Evolutionary conservation across 1,140 invertebrate species (phyloP).

Genomic region (Drosophila willistoni): DNA sequence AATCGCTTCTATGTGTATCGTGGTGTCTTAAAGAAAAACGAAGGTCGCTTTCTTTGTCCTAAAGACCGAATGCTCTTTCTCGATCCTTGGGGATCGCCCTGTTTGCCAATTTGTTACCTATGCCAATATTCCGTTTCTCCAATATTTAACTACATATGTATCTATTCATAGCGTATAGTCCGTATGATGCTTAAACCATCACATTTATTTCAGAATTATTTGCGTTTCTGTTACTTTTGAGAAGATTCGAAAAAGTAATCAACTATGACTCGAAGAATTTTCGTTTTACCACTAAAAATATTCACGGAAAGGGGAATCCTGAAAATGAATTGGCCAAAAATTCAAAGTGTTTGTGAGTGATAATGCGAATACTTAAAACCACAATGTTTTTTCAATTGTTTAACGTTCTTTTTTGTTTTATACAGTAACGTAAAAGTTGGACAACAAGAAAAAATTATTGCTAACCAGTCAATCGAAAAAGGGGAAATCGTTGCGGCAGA

Average conservation of each 20-base stretch:
- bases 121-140: no score
- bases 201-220: constrained; percentile 19
- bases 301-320: background rate
- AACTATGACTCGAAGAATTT: constrained; percentile 25
- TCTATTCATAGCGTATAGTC: no score
- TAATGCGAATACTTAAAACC: background rate
- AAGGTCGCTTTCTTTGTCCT: no score
- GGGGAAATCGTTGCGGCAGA: constrained; percentile 32
- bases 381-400: background rate
- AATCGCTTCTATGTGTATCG: no score
- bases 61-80: no score
- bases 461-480: constrained; percentile 25
- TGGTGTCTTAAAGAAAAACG: no score
- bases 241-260: constrained; percentile 36
- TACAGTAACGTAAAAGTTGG: background rate
- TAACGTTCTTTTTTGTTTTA: background rate
- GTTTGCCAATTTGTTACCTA: no score
- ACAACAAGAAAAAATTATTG: background rate
- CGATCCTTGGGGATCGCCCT: no score
- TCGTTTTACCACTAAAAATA: background rate
- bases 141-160: no score
- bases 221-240: constrained; percentile 14
- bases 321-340: constrained; percentile 6
- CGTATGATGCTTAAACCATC: no score
- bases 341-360: constrained; percentile 39